Evolutionary conservation across 1,140 invertebrate species (phyloP), one percentile per base, ranked within the genome.

Genomic region (Lasaia peninsularis): DNA sequence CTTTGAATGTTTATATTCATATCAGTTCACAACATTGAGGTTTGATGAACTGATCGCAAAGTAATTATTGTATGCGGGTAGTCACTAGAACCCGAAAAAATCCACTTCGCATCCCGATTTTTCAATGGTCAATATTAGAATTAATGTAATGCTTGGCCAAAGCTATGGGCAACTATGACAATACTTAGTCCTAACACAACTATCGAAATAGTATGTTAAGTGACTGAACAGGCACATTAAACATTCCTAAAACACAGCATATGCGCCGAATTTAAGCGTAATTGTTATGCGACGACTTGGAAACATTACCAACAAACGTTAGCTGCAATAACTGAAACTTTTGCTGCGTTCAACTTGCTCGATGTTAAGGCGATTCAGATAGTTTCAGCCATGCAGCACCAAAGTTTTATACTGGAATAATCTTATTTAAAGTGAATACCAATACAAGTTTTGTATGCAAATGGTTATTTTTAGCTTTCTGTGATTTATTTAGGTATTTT

Each of bases 301-400:
- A 21, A 48, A 48, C 40, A 48, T 21, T 48, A 48, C 10, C 40
- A 48, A 48, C 40, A 21, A 48, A 48, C 40, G 40, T 48, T 48
- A 48, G 40, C 40, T 48, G 40, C 40, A 48, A 48, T 48, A 48
- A 48, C 40, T 16, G 18, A 48, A 48, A 48, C 40, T 48, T 44
- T 48, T 20, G 40, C 40, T 48, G 40, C 40, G 40, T 21, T 48
- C 20, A 48, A 48, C 18, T 20, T 48, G 11, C 18, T 20, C 18
- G 40, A 21, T 48, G 40, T 48, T 48, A 48, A 48, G 40, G 20
- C 20, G 40, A 48, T 48, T 48, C 16, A n/a, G 16, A 48, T 48
- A 48, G 40, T 48, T 48, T 48, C 10, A 21, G 20, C 16, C 10
- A 10, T 9, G 11, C 10, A 21, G 16, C 16, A 16, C 12, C 8